These are phyloP conservation scores for Planococcus citri DNA, from an alignment of 1,140 invertebrate genomes.

Conservation along the genomic window DNA sequence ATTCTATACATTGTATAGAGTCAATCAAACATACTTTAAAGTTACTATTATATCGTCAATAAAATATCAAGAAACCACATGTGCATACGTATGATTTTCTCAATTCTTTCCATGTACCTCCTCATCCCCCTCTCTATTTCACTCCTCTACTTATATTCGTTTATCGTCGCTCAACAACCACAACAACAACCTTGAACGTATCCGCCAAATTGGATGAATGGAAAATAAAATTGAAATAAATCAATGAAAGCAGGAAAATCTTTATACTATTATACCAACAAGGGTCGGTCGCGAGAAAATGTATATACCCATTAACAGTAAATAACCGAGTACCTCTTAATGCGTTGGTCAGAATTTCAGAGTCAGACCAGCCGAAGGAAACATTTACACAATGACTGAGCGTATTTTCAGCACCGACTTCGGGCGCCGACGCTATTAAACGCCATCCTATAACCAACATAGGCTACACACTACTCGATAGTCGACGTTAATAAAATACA, in stretches of 20 bases:
- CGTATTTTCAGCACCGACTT: neutral
- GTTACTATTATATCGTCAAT: neutral
- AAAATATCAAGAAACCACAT: neutral
- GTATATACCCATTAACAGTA: slow-evolving; percentile 2
- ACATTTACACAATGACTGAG: slow-evolving; percentile 6
- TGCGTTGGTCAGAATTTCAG: neutral
- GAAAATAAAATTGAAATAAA: neutral
- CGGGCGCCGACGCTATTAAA: neutral
- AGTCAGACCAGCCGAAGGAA: neutral
- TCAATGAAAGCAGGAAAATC: neutral
- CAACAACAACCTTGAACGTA: neutral
- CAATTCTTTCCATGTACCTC: neutral
- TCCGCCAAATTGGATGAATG: neutral
- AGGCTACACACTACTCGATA: neutral
- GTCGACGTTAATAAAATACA: neutral
- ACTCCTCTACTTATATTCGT: too few species aligned
- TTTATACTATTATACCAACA: neutral
- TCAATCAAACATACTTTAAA: neutral
- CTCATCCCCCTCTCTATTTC: too few species aligned
- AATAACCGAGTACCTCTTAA: slow-evolving; percentile 7
- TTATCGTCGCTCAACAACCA: too few species aligned
- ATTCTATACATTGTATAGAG: neutral
- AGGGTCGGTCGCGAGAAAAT: neutral
- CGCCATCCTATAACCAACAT: neutral
- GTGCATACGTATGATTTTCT: slow-evolving; percentile 1